Conservation (phyloP, 2,113 vertebrate species). For the Progne subis region DNA sequence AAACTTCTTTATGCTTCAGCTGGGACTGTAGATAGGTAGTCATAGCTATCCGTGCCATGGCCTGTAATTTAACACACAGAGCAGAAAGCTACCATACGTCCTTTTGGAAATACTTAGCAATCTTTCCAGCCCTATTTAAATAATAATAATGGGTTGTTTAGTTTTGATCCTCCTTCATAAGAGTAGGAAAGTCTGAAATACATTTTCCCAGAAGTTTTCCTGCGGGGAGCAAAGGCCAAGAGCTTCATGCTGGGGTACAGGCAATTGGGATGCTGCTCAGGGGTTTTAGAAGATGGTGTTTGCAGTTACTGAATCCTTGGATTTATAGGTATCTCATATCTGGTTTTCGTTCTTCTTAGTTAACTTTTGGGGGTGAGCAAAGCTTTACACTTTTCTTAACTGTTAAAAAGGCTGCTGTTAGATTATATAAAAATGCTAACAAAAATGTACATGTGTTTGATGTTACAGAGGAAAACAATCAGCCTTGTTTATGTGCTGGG, state of each 20-base stretch:
- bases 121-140: background rate
- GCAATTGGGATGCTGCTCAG: background rate
- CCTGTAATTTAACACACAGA: background rate
- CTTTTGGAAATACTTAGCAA: background rate
- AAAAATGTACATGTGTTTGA: background rate
- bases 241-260: background rate
- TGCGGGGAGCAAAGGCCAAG: background rate
- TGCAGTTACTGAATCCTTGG: background rate
- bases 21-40: background rate
- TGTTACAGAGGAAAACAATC: background rate
- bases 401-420: background rate
- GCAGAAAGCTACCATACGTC: background rate
- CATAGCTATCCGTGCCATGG: background rate
- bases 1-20: background rate
- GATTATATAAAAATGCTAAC: background rate
- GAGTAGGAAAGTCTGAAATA: background rate
- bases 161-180: background rate
- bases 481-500: background rate
- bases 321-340: background rate
- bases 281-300: background rate
- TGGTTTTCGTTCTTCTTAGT: background rate
- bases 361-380: background rate
- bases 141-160: background rate
- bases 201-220: background rate
- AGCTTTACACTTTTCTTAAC: background rate